Conservation (phyloP, 2,113 vertebrate genomes). For the Rutilus rutilus region DNA sequence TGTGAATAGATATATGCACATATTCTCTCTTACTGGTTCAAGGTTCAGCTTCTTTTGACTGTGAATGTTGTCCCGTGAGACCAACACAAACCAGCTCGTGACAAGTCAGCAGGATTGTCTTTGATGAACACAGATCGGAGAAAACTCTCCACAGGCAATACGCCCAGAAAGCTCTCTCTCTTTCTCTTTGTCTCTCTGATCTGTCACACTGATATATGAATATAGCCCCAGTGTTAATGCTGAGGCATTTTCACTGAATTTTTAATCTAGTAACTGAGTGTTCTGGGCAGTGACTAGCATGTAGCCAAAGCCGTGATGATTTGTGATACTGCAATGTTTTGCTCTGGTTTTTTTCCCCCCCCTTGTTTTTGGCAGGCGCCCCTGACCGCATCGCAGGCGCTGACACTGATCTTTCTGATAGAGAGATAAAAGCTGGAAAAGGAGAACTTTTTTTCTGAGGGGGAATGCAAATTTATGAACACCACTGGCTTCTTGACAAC, state of each 20-base stretch:
- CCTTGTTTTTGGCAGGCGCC: slow-evolving; percentile 19
- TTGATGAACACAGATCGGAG: slow-evolving; percentile 32
- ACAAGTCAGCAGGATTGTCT: slow-evolving; percentile 21
- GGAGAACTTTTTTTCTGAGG: background rate
- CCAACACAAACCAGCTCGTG: slow-evolving; percentile 11
- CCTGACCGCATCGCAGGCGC: slow-evolving; percentile 24
- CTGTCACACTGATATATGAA: slow-evolving; percentile 54
- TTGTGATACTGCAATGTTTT: slow-evolving; percentile 53
- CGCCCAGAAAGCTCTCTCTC: slow-evolving; percentile 8
- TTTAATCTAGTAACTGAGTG: slow-evolving; percentile 46
- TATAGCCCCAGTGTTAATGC: slow-evolving; percentile 48
- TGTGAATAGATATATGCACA: background rate
- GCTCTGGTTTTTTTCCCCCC: slow-evolving; percentile 22
- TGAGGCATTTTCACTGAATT: slow-evolving; percentile 50
- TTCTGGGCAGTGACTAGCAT: slow-evolving; percentile 43
- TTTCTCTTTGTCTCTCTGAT: slow-evolving; percentile 19
- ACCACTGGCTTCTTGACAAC: background rate
- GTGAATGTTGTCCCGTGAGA: background rate
- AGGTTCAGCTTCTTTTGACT: background rate
- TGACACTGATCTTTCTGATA: slow-evolving; percentile 28
- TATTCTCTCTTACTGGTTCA: background rate
- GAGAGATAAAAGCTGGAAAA: slow-evolving; percentile 36
- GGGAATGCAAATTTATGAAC: background rate
- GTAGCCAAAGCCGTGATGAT: slow-evolving; percentile 53
- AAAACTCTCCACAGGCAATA: slow-evolving; percentile 34